A percentile compares a stretch with the other conserved stretches of the same genome.
These are phyloP conservation scores for Eurypyga helias DNA, from an alignment of 2,113 vertebrate species.

Conservation along the genomic window DNA sequence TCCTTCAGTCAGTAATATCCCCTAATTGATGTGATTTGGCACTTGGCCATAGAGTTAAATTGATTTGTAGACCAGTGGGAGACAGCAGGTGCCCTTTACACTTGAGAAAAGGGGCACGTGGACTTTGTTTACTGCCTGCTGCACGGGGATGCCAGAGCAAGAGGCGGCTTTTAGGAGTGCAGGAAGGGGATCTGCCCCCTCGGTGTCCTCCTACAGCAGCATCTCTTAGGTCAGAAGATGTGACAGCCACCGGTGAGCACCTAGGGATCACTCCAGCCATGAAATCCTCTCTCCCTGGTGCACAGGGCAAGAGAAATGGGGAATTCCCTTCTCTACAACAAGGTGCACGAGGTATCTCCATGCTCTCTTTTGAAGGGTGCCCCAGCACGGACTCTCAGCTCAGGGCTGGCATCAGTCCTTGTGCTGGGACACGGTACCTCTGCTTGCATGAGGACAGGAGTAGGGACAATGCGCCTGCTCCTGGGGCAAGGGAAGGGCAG, in stretches of 20 bases:
- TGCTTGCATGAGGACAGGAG: neutral
- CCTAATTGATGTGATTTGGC: conserved; percentile 61
- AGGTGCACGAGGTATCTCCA: neutral
- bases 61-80: conserved; percentile 56
- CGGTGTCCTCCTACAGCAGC: neutral
- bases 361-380: neutral
- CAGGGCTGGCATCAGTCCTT: neutral
- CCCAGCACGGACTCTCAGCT: neutral
- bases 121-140: neutral
- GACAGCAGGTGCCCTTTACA: conserved; percentile 43
- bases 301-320: neutral
- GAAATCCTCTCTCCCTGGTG: neutral
- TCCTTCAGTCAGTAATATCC: conserved; percentile 42
- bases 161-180: neutral
- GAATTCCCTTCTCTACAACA: neutral
- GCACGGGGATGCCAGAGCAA: neutral
- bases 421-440: neutral
- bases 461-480: neutral
- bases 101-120: conserved; percentile 13
- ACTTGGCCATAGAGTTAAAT: conserved; percentile 36
- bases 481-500: neutral
- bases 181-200: neutral
- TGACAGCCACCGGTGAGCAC: neutral
- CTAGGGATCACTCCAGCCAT: neutral
- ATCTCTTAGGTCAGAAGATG: neutral